These are phyloP conservation scores for Aproaerema taeniolella DNA, from an alignment of 2,888 invertebrate species.

Conservation along the genomic window DNA sequence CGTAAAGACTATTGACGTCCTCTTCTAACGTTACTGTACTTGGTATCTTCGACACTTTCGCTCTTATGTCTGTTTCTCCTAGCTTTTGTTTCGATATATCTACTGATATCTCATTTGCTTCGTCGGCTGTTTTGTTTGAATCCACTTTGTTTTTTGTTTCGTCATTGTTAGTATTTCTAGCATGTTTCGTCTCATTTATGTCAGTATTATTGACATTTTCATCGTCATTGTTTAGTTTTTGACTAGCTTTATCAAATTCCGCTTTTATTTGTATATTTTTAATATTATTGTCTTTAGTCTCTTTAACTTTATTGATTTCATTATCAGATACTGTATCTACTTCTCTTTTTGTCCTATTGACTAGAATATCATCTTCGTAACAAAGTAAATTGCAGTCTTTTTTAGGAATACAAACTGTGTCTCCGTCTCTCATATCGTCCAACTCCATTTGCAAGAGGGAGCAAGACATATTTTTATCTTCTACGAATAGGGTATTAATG, in stretches of 20 bases:
- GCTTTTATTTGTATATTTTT: neutral
- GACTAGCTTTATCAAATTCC: neutral
- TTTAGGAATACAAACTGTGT: conserved; percentile 43
- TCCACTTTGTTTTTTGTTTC: neutral
- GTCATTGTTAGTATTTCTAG: neutral
- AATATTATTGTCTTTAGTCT: neutral
- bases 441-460: conserved; percentile 49
- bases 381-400: conserved; percentile 51
- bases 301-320: too few relatives aligned
- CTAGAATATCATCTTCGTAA: conserved; percentile 36
- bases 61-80: conserved; percentile 13
- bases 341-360: conserved; percentile 26
- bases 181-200: neutral
- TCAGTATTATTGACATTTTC: neutral
- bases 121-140: neutral
- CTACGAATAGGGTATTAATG: conserved; percentile 48
- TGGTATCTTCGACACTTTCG: conserved; percentile 18
- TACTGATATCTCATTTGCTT: conserved; percentile 10
- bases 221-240: neutral
- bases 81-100: conserved; percentile 22
- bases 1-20: conserved; percentile 64
- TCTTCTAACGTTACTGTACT: neutral
- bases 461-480: conserved; percentile 44
- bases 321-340: conserved; percentile 13
- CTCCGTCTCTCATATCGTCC: conserved; percentile 35